Evolutionary conservation across 2,797 vertebrate species (phyloP).

Genomic region (Rhabdophis nuchalis): DNA sequence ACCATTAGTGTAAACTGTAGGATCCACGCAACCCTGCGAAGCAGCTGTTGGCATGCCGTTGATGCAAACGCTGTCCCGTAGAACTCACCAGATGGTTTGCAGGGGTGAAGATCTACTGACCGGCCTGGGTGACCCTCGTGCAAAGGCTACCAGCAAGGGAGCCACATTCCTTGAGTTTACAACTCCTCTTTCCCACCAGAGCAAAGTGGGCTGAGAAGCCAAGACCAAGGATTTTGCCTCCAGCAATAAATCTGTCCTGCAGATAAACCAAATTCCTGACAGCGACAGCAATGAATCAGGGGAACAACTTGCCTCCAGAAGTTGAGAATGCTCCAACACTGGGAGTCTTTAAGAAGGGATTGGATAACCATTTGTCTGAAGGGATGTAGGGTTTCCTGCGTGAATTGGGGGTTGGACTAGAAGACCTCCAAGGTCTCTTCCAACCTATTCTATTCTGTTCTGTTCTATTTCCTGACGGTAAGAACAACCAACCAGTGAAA

Average conservation of each 20-base stretch:
- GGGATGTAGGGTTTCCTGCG: too few species aligned
- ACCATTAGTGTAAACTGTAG: slow-evolving; percentile 27
- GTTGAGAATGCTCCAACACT: neutral
- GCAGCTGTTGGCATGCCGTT: slow-evolving; percentile 42
- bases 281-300: too few species aligned
- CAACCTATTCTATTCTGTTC: too few species aligned
- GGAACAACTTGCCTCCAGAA: neutral
- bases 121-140: slow-evolving; percentile 16
- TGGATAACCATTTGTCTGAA: too few species aligned
- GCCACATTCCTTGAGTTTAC: neutral
- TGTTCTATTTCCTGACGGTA: too few species aligned
- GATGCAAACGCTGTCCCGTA: slow-evolving; percentile 29
- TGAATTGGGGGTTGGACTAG: too few species aligned
- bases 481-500: too few species aligned
- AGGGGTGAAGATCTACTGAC: slow-evolving; percentile 40
- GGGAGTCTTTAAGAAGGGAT: too few species aligned
- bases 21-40: neutral
- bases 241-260: neutral
- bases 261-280: neutral
- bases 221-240: neutral
- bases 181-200: neutral
- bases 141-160: slow-evolving; percentile 36
- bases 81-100: slow-evolving; percentile 41
- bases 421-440: too few species aligned
- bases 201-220: neutral